Evolutionary conservation across 2,888 invertebrate species (phyloP), one percentile per base, ranked within the genome.

Genomic region (Diarsia dahlii): DNA sequence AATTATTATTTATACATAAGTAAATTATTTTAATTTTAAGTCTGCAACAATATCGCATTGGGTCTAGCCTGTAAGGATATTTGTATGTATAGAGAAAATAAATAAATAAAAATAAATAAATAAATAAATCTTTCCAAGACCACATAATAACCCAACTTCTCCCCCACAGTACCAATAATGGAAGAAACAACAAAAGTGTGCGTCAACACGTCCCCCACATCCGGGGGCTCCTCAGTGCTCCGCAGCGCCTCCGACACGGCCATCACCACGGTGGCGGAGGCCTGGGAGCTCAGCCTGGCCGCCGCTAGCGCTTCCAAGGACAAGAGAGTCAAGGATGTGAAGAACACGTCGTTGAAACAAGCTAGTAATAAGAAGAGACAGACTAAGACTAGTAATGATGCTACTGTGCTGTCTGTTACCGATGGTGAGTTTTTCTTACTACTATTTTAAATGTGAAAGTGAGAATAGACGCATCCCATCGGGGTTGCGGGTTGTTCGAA

Each of bases 241-340:
- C 95, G 95, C 83, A 95, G 98, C 68, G 98, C 99, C 0, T 98
- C 98, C 71, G 98, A 99, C 81, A 95, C 97, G 10, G 97, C 99
- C 93, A 98, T 98, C 90, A 98, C 99, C 91, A 98, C 98, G 73
- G 97, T 98, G 68, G 97, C 98, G 0, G 98, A 99, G 46, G 98
- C 98, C 74, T 98, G 99, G 89, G 97, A 97, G 88, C 97, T 98
- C n/a, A 98, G 98, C 87, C 97, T 98, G 75, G 98, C 98, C 15
- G 99, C 99, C 68, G 98, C 98, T 70, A 98, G 98, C 81, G 98
- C 98, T 28, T 99, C 99, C 71, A 99, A 99, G 95, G 99, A 99
- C 94, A 99, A 99, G 93, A 97, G 99, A 64, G 97, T 98, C 81
- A 99, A 99, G 93, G 98, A 98, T 95, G 97, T 98, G 69, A 98